A percentile compares a stretch with the other conserved stretches of the same genome.
Evolutionary conservation across 2,113 vertebrate genomes (phyloP).

Genomic region (Turdus rufiventris): DNA sequence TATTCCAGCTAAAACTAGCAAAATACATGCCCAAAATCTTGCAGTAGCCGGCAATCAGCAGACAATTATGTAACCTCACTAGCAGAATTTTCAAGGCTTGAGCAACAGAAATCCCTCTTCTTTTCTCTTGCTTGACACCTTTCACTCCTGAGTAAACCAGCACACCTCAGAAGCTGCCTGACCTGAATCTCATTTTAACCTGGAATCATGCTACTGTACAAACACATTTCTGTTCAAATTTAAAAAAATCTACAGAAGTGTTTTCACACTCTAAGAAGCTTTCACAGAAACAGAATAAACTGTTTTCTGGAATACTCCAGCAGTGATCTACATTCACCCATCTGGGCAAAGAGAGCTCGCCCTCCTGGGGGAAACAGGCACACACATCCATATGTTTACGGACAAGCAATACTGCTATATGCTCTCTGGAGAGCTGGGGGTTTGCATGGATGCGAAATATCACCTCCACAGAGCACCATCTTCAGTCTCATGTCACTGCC

Average conservation of each 20-base stretch:
- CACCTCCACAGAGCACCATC: background rate
- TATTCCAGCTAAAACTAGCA: background rate
- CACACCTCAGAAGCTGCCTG: background rate
- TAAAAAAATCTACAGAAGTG: background rate
- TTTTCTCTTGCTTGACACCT: background rate
- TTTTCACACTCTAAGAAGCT: background rate
- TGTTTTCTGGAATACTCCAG: background rate
- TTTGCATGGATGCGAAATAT: background rate
- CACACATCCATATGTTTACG: background rate
- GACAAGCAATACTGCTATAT: fast-evolving
- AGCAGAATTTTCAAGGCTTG: background rate
- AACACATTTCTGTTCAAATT: background rate
- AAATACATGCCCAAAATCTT: background rate
- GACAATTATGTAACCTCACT: background rate
- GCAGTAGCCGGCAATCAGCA: background rate
- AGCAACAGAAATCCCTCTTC: background rate
- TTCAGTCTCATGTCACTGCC: fast-evolving
- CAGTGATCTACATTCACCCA: background rate
- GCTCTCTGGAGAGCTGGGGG: background rate
- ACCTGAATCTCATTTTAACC: background rate
- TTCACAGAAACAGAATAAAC: background rate
- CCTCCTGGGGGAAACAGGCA: background rate
- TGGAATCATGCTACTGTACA: background rate
- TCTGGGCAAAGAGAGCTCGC: background rate
- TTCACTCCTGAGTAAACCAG: background rate